Evolutionary conservation across 2,888 invertebrate genomes (phyloP), one percentile per base, ranked within the genome.

Genomic region (Amiota minor): DNA sequence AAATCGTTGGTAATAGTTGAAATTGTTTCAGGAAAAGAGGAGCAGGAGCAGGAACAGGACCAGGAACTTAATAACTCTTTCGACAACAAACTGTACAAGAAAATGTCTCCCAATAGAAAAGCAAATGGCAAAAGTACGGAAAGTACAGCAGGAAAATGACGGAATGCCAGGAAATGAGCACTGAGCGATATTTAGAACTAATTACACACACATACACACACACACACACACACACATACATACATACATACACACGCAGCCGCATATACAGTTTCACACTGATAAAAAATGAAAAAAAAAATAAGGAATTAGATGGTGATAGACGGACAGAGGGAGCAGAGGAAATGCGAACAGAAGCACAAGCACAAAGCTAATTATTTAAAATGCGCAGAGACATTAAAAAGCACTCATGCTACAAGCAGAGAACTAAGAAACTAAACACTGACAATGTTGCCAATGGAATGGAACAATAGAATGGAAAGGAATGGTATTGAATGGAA

Each of bases 371-470:
- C 85, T 82, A 85, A 82, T 82, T 82, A 81, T 85, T 82, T 85
- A 83, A 83, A 82, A 82, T 82, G 85, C 82, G 82, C 79, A 72
- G 74, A 76, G 85, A 85, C 82, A 82, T 82, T 82, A 82, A 82
- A 85, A 85, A 83, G 85, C 82, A 82, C 82, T 82, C 83, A 85
- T 74, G 76, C 75, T 77, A 74, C 65, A 71, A 18, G 20, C 59
- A 18, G n/a, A 23, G 35, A 8, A 35, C 35, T 35, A 9, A 61
- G 12, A 23, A 55, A 23, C 14, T 20, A 61, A 61, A 23, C 2
- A 18, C 9, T 23, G 61, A 61, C 61, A 14, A 61, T 23, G 23
- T 12, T 61, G 23, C 35, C 23, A 23, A 61, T 23, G 35, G 9
- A 6, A 35, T 35, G 35, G 35, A 35, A 35, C 6, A 35, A 35